A percentile compares a stretch with the other conserved stretches of the same genome.
phyloP scores from a whole-genome alignment of 2,888 invertebrate species.

The Chirona hameri region DNA sequence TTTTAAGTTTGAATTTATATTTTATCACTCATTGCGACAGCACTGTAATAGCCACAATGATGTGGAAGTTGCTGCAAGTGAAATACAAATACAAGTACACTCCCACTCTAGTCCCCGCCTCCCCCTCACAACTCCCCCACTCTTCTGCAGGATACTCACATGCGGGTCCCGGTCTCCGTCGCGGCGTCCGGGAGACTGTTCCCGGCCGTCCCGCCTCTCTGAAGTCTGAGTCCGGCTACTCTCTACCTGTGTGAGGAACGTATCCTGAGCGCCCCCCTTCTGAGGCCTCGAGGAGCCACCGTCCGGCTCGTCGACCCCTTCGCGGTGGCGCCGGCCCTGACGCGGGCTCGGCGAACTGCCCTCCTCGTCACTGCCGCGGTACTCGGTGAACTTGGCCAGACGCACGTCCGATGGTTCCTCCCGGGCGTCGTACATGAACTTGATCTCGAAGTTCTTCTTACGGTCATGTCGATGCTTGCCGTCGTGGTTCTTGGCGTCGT shows the following conservation, averaged over 20 bases:
- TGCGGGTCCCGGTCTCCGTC: neutral
- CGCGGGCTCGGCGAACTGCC: neutral
- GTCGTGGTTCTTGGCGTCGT: neutral
- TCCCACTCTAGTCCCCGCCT: too few relatives aligned
- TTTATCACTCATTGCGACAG: too few relatives aligned
- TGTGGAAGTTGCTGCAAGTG: too few relatives aligned
- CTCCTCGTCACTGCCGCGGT: conserved; percentile 31
- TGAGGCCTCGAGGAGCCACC: neutral
- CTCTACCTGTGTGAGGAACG: conserved; percentile 34
- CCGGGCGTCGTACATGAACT: conserved; percentile 39
- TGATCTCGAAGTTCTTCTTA: conserved; percentile 38
- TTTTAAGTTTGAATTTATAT: too few relatives aligned
- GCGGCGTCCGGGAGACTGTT: neutral
- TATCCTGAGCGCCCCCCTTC: conserved; percentile 33
- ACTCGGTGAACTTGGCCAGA: conserved; percentile 36
- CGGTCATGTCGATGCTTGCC: conserved; percentile 28
- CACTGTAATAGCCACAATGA: too few relatives aligned
- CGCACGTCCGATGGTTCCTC: conserved; percentile 36
- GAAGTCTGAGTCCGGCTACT: neutral
- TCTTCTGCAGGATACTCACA: neutral
- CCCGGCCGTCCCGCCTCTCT: neutral
- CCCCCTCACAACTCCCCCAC: too few relatives aligned
- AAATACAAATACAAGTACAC: too few relatives aligned
- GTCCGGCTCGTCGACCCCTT: neutral
- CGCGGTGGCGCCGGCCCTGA: neutral